Percentiles rank a stretch among this genome's conserved stretches.
phyloP scores from a whole-genome alignment of 2,113 vertebrate species.

The Marmota monax region DNA sequence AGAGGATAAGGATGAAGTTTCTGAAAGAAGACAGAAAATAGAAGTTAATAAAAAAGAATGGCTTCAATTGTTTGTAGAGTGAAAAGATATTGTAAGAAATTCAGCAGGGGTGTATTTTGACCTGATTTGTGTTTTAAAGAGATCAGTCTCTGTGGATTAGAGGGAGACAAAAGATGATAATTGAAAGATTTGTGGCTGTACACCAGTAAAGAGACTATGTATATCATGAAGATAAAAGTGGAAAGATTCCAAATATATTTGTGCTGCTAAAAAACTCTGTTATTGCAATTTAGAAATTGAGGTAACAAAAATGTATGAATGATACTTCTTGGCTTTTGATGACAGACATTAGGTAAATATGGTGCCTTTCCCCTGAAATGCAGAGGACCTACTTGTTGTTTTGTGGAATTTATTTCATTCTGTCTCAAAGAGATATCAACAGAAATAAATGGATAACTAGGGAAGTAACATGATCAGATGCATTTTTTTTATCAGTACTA shows the following conservation, averaged over 20 bases:
- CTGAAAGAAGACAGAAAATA: neutral
- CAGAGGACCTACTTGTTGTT: neutral
- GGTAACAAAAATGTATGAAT: neutral
- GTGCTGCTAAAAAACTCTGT: neutral
- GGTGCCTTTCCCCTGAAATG: neutral
- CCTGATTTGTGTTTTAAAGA: neutral
- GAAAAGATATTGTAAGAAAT: neutral
- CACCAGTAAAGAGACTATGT: neutral
- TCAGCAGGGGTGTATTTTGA: neutral
- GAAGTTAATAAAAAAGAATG: neutral
- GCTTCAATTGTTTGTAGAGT: neutral
- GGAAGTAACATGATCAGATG: neutral
- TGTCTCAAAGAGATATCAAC: neutral
- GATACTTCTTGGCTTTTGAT: neutral
- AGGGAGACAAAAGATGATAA: neutral
- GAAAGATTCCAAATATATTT: neutral
- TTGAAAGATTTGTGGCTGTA: neutral
- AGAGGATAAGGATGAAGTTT: neutral
- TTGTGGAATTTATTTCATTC: neutral
- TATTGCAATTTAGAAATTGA: neutral
- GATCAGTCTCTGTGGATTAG: neutral
- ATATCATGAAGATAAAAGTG: neutral
- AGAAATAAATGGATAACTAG: neutral
- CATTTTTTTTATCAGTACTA: neutral
- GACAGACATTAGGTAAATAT: neutral